These are phyloP conservation scores for Ormyrus thymus DNA, from an alignment of 2,888 invertebrate genomes.

Conservation along the genomic window DNA sequence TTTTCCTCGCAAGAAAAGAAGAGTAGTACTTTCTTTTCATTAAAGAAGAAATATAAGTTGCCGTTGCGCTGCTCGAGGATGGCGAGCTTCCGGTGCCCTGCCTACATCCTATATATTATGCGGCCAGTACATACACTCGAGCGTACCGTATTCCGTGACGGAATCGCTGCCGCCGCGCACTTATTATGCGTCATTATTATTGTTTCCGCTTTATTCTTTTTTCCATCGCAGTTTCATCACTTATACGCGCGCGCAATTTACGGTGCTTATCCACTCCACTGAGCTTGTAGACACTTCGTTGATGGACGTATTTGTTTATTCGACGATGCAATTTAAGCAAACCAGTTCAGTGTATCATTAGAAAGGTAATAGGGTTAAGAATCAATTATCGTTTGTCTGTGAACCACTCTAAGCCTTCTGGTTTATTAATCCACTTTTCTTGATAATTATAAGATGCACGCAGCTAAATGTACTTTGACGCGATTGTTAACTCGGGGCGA, in stretches of 20 bases:
- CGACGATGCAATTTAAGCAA: no score
- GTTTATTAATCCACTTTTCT: no score
- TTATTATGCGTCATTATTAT: conserved; percentile 3
- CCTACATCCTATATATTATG: conserved; percentile 67
- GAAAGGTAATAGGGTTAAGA: no score
- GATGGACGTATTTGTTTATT: no score
- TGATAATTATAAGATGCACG: no score
- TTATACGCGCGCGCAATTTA: background rate
- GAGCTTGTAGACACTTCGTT: background rate
- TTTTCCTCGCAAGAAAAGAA: no score
- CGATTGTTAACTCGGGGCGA: no score
- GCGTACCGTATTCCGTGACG: conserved; percentile 17
- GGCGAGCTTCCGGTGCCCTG: conserved; percentile 68
- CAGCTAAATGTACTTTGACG: no score
- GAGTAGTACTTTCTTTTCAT: background rate
- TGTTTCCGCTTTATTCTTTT: background rate
- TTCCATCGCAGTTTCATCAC: background rate
- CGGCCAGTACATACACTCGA: background rate
- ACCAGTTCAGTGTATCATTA: no score
- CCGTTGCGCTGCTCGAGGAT: conserved; percentile 12
- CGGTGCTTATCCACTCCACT: background rate
- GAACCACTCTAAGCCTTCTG: no score
- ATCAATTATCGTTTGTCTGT: no score
- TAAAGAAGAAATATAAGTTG: background rate
- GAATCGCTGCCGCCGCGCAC: background rate